Conservation (phyloP, 2,797 vertebrate species). For the Pangasius sanitwongsei region DNA sequence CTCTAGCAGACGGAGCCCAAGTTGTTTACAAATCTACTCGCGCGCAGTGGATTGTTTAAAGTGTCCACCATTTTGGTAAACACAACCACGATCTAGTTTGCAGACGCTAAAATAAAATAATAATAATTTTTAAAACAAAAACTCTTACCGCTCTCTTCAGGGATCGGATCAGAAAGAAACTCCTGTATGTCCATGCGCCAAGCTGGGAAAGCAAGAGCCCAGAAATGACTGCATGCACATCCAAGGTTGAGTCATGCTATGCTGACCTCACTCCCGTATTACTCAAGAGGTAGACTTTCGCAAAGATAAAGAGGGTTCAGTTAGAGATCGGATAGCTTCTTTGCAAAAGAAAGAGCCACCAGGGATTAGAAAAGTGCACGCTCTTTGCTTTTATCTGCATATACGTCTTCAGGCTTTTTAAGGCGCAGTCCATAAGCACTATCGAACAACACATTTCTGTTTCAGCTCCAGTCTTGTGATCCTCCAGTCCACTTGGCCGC, state of each 20-base stretch:
- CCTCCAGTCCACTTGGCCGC: slow-evolving; percentile 65
- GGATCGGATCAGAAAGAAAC: slow-evolving; percentile 37
- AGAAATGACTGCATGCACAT: slow-evolving; percentile 77
- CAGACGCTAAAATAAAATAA: neutral
- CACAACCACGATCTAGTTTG: slow-evolving; percentile 14
- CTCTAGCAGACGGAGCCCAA: slow-evolving; percentile 29
- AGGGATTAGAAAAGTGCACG: slow-evolving; percentile 62
- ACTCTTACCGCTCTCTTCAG: slow-evolving; percentile 66
- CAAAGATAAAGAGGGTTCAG: slow-evolving; percentile 32
- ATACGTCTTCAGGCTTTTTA: slow-evolving; percentile 13
- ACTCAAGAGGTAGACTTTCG: slow-evolving; percentile 58
- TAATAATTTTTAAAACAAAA: neutral
- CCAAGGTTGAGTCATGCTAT: slow-evolving; percentile 78
- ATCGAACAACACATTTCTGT: slow-evolving; percentile 62
- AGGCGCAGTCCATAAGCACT: slow-evolving; percentile 38
- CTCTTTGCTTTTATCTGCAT: slow-evolving; percentile 66
- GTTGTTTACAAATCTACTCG: slow-evolving; percentile 57
- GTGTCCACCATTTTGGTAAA: slow-evolving; percentile 45
- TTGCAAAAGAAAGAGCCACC: slow-evolving; percentile 56
- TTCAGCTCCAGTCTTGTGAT: slow-evolving; percentile 75
- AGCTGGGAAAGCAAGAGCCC: slow-evolving; percentile 44
- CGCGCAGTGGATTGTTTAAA: slow-evolving; percentile 5
- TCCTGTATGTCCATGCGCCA: slow-evolving; percentile 60
- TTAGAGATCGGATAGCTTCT: slow-evolving; percentile 39
- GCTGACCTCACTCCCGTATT: slow-evolving; percentile 77